phyloP scores from a whole-genome alignment of 2,888 invertebrate species.

The Mesoligia furuncula region DNA sequence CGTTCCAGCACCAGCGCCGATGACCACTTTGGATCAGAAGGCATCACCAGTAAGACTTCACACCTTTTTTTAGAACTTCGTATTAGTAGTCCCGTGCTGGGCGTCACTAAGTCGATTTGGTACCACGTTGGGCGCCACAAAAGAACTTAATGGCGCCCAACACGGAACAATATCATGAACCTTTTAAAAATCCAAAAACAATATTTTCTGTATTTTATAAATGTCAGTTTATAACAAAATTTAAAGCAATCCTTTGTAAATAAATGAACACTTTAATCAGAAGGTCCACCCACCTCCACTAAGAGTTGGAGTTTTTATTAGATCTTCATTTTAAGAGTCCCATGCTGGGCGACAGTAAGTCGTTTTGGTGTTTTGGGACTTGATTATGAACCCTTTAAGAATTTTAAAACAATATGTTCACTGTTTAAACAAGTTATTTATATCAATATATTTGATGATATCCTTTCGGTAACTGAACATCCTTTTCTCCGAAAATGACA shows the following conservation, averaged over 20 bases:
- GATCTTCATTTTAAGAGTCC: not conserved
- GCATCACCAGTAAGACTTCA: conserved; percentile 92
- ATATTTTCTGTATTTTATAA: not conserved
- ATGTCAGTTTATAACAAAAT: not conserved
- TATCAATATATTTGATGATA: not conserved
- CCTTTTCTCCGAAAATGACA: not conserved
- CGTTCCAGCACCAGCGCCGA: conserved; percentile 91
- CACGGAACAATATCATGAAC: not conserved
- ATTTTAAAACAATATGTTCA: not conserved
- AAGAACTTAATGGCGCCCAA: not conserved
- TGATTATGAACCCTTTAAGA: conserved; percentile 18
- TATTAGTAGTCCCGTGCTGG: conserved; percentile 35
- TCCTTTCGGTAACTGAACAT: not conserved
- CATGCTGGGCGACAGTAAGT: conserved; percentile 52
- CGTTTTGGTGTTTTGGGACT: conserved; percentile 37
- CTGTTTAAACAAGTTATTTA: not conserved
- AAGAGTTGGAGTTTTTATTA: conserved; percentile 66
- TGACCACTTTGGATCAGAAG: conserved; percentile 91
- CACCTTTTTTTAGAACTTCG: not conserved
- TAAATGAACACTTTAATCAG: not conserved
- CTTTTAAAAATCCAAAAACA: not conserved
- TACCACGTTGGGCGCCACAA: conserved; percentile 11
- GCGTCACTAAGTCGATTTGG: conserved; percentile 37
- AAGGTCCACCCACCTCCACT: conserved; percentile 90
- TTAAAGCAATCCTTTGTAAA: not conserved